Evolutionary conservation across 2,888 invertebrate genomes (phyloP).

Genomic region (Polia nebulosa): DNA sequence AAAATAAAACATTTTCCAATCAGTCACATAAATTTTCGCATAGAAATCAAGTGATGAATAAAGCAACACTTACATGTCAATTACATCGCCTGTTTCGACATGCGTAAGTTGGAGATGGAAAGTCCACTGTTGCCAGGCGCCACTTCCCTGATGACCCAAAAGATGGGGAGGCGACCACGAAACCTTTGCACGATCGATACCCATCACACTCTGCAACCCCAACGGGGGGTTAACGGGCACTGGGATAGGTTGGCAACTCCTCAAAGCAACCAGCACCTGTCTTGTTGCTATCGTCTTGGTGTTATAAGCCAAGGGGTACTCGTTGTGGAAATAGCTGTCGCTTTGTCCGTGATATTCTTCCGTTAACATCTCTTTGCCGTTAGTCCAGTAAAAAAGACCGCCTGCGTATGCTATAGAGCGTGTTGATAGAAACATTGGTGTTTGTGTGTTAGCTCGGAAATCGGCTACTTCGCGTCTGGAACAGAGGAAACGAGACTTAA

Average conservation of each 20-base stretch:
- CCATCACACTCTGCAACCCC: constrained; percentile 95
- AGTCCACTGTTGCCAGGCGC: constrained; percentile 94
- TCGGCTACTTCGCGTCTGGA: constrained; percentile 93
- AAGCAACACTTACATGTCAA: constrained; percentile 79
- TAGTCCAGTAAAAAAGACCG: constrained; percentile 96
- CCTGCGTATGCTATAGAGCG: constrained; percentile 94
- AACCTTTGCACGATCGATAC: constrained; percentile 94
- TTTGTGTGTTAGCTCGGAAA: constrained; percentile 94
- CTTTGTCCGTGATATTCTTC: constrained; percentile 94
- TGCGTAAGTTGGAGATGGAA: constrained; percentile 94
- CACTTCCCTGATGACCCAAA: constrained; percentile 93
- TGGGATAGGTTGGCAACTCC: constrained; percentile 95
- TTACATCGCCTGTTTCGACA: constrained; percentile 77
- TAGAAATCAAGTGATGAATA: background rate
- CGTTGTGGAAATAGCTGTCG: constrained; percentile 95
- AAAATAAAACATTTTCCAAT: constrained; percentile 48
- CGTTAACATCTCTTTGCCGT: constrained; percentile 94
- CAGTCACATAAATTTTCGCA: background rate
- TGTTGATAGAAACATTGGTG: constrained; percentile 94
- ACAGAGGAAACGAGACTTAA: too few species aligned
- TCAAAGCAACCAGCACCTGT: constrained; percentile 90
- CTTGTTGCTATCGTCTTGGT: constrained; percentile 81
- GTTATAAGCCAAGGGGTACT: constrained; percentile 91
- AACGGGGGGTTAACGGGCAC: constrained; percentile 95
- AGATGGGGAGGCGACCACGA: constrained; percentile 96